phyloP scores from a whole-genome alignment of 2,797 vertebrate species.

The Eulemur rubriventer region DNA sequence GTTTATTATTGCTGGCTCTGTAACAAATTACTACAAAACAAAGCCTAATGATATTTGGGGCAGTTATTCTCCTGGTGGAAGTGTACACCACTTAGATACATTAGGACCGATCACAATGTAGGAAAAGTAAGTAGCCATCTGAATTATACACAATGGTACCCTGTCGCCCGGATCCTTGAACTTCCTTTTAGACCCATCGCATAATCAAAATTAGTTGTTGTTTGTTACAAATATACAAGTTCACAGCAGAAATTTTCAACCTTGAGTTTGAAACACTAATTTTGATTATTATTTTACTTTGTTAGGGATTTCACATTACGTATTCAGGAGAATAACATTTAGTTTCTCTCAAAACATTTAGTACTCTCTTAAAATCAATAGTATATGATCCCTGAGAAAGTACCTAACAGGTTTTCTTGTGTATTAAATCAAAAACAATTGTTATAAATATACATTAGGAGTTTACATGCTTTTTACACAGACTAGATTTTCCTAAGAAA shows the following conservation, averaged over 20 bases:
- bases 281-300: neutral
- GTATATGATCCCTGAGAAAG: neutral
- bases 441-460: neutral
- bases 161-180: neutral
- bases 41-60: neutral
- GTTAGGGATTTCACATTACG: neutral
- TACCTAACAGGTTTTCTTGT: neutral
- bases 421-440: neutral
- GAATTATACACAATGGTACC: neutral
- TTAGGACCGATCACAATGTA: neutral
- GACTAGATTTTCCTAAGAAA: conserved; percentile 29
- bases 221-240: neutral
- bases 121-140: neutral
- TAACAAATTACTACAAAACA: neutral
- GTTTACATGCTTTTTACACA: neutral
- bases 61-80: neutral
- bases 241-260: neutral
- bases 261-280: neutral
- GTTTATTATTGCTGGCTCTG: neutral
- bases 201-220: neutral
- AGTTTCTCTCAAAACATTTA: conserved; percentile 28
- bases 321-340: neutral
- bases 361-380: conserved; percentile 45
- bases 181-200: neutral
- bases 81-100: neutral